Percentiles rank a stretch among this genome's conserved stretches.
Evolutionary conservation across 1,140 invertebrate species (phyloP).

Genomic region (Ceratitis capitata): DNA sequence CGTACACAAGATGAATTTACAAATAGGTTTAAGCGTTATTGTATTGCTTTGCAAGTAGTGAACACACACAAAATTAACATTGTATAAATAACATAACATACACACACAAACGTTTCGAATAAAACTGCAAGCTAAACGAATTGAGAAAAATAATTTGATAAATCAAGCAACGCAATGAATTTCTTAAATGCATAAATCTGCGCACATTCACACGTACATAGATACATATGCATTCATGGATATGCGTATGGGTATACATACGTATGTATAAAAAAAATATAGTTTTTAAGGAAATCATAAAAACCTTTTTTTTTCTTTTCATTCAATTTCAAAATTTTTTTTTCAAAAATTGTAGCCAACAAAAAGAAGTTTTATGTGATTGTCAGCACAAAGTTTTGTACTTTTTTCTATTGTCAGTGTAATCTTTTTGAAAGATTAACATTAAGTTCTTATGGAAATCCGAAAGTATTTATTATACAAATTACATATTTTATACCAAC

Average conservation of each 20-base stretch:
- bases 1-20: conserved; percentile 12
- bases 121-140: background rate
- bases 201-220: background rate
- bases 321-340: background rate
- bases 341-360: background rate
- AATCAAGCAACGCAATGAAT: background rate
- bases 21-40: conserved; percentile 29
- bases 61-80: background rate
- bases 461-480: too few species aligned
- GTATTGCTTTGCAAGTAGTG: background rate
- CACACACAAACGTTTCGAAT: background rate
- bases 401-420: too few species aligned
- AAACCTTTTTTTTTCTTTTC: background rate
- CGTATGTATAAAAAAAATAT: too few species aligned
- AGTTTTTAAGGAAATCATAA: background rate
- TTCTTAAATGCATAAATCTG: background rate
- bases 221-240: too few species aligned
- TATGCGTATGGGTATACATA: too few species aligned
- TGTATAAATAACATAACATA: background rate
- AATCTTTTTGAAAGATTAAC: too few species aligned
- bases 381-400: background rate
- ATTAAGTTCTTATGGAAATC: too few species aligned
- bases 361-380: background rate
- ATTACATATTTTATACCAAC: too few species aligned
- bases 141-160: background rate